These are phyloP conservation scores for Hyles lineata DNA, from an alignment of 2,888 invertebrate genomes.

Conservation along the genomic window DNA sequence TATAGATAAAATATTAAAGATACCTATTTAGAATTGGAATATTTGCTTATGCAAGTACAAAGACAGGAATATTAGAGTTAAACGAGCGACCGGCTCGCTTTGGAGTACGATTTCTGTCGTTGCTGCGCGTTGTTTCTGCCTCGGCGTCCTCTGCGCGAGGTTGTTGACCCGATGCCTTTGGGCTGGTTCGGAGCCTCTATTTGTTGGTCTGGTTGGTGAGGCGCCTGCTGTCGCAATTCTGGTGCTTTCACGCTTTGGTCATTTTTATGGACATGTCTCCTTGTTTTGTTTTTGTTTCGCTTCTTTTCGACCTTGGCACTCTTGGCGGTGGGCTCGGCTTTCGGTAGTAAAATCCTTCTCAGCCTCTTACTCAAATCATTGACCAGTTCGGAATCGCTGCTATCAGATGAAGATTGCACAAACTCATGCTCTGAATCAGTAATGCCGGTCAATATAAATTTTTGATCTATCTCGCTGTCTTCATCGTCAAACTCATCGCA, in stretches of 20 bases:
- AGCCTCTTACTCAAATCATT: slow-evolving; percentile 1
- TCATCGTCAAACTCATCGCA: neutral
- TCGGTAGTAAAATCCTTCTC: neutral
- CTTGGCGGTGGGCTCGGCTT: neutral
- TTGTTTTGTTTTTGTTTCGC: neutral
- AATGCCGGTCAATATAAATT: neutral
- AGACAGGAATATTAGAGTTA: no score
- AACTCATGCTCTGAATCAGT: neutral
- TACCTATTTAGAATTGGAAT: neutral
- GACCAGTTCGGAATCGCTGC: neutral
- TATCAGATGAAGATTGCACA: neutral
- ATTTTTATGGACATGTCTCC: neutral
- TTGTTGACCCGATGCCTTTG: neutral
- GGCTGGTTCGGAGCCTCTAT: neutral
- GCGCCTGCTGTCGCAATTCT: neutral
- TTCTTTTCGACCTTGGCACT: neutral
- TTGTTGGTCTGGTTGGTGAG: neutral
- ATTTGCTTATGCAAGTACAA: neutral
- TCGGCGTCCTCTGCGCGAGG: neutral
- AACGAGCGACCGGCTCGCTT: neutral
- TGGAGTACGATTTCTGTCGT: neutral
- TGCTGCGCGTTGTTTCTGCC: neutral
- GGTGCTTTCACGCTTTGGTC: neutral
- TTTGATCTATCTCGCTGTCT: neutral
- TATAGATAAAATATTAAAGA: neutral